Conservation (phyloP, 1,140 invertebrate species). For the Plectrocnemia conspersa region DNA sequence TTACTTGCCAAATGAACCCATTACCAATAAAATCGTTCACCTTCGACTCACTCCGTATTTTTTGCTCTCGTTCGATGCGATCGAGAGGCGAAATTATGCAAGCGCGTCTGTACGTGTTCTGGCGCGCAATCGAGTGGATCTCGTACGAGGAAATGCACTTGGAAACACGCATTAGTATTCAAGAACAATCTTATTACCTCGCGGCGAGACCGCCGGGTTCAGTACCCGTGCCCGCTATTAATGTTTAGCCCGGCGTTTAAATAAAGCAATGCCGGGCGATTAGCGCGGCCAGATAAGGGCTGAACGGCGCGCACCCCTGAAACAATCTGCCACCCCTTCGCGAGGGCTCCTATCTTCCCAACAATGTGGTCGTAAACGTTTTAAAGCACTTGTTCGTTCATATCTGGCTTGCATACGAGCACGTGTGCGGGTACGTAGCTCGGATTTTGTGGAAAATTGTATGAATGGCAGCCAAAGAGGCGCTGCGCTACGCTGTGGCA, state of each 20-base stretch:
- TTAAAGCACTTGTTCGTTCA: conserved; percentile 30
- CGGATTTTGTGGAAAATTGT: too few species aligned
- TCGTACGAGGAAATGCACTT: conserved; percentile 2
- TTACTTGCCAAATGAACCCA: too few species aligned
- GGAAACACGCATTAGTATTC: conserved; percentile 9
- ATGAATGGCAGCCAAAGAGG: too few species aligned
- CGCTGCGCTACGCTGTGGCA: too few species aligned
- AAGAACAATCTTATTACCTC: conserved; percentile 10
- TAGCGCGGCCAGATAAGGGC: conserved; percentile 24
- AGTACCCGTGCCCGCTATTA: background rate
- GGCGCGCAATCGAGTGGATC: too few species aligned
- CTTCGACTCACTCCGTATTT: too few species aligned
- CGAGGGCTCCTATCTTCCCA: conserved; percentile 26
- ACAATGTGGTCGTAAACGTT: conserved; percentile 33
- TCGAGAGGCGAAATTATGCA: background rate
- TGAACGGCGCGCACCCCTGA: background rate
- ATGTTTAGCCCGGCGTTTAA: conserved; percentile 17
- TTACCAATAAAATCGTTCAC: too few species aligned
- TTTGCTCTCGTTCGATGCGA: too few species aligned
- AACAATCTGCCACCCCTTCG: conserved; percentile 9
- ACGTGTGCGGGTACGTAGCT: too few species aligned
- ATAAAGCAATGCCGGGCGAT: conserved; percentile 26
- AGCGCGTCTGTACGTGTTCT: background rate
- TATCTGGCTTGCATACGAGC: too few species aligned
- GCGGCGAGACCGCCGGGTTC: background rate